Base-by-base conservation (phyloP, 2,888 invertebrate species). In the Coecobrya sp. region DNA sequence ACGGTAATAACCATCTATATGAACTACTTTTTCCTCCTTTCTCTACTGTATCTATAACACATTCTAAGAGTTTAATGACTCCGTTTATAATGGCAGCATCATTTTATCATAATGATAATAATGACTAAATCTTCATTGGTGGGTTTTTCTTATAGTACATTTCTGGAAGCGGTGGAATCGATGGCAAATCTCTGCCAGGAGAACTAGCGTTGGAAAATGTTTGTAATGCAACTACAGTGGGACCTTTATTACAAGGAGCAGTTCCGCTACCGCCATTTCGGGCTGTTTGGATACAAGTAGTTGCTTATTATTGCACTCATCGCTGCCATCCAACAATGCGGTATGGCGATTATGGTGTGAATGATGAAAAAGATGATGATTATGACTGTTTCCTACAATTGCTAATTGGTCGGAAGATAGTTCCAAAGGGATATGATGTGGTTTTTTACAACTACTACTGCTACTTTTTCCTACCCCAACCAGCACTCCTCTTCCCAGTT, bases 121-220 rank as follows among this genome's bases (percentile, higher is more conserved):
- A 52, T 76, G 70, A 73, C 49, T 89, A 84, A 45, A 93, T 93
- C 81, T 90, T 94, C 85, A 94, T 93, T 19, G 92, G 92, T 42
- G 93, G 92, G 81, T 93, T 89, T 88, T 93, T 92, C 79, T 91
- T 90, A 42, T 92, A 93, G 87, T 94, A 94, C 16, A 82, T 88
- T 25, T 94, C 86, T 81, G 93, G 92, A 68, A 89, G 92, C 82
- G 81, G 90, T 81, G 93, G 93, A 86, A 92, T 79, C n/a, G 19
- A 30, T 36, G 89, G 30, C 19, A 22, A 55, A 30, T 89, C 25
- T 27, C 81, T 52, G 27, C 59, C 68, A 25, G 55, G 19, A 25
- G 88, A 79, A 3, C 16, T 27, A 10, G 49, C 10, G n/a, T 45
- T 49, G 5, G 89, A 84, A 73, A 89, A 89, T 16, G 89, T 84